Evolutionary conservation across 2,113 vertebrate genomes (phyloP), one percentile per base, ranked within the genome.

Genomic region (Pontoporia blainvillei): DNA sequence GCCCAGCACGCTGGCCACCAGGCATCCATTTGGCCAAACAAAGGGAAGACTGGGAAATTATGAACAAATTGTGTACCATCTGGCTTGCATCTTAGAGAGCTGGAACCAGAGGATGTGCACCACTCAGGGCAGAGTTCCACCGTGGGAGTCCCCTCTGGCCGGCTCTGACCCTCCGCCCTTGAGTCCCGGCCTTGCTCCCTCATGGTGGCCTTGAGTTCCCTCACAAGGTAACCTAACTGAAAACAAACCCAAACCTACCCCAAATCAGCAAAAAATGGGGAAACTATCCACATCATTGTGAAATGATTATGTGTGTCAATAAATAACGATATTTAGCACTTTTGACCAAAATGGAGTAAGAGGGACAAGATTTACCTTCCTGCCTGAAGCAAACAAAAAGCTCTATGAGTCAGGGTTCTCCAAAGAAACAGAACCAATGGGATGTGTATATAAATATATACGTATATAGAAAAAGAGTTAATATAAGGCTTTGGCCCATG

Each of bases 401-500:
- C 34, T 31, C 1, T 1, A 8, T 31, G 10, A 82, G 8, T 17
- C 59, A 23, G 34, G 23, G n/a, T 34, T 46, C 36, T 15, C 79
- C 84, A 41, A 57, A 49, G 44, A 49, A 20, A 71, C 31, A 20
- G 49, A 25, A 36, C 31, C 59, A 13, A 4, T 1, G 59, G 13
- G 34, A 3, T 2, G 1, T 34, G 1, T 1, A 11, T 1, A 10
- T 3, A 57, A n/a, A 14, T 5, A 9, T 15, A 5, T 9, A 8
- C 1, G 0, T 23, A 0, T 3, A 23, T 3, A 34, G 46, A 21
- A 54, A 39, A 36, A 90, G 75, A 62, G 5, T 8, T n/a, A 23
- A 3, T 20, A 1, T 2, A 23, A 46, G 86, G 20, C 18, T 18
- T 0, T 20, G 69, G 23, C 46, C n/a, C 25, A 0, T 1, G 0